Percentiles rank a stretch among this genome's conserved stretches.
These are phyloP conservation scores for Prorops nasuta DNA, from an alignment of 1,140 invertebrate genomes.

Conservation along the genomic window DNA sequence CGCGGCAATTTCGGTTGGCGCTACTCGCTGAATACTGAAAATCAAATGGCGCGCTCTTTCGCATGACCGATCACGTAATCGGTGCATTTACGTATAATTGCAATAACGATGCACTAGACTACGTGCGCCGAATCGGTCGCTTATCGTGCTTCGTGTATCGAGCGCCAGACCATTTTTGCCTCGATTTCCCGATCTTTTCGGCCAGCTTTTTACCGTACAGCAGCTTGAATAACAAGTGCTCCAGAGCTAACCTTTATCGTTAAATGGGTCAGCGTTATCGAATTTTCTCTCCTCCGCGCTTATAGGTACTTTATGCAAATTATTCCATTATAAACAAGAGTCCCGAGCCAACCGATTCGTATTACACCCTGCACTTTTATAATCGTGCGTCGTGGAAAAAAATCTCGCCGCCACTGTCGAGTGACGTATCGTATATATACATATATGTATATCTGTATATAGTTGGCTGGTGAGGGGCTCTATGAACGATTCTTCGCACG, in stretches of 20 bases:
- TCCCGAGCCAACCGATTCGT: too few species aligned
- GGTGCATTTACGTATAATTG: slow-evolving; percentile 30
- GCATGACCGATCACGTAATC: slow-evolving; percentile 26
- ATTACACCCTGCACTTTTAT: too few species aligned
- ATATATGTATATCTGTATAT: too few species aligned
- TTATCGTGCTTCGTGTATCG: neutral
- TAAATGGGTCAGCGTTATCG: too few species aligned
- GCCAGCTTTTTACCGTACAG: neutral
- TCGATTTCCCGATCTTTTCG: neutral
- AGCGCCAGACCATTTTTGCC: neutral
- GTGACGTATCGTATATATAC: too few species aligned
- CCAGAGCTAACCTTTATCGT: too few species aligned
- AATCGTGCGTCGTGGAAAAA: too few species aligned
- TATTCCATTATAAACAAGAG: too few species aligned
- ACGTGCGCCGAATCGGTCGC: slow-evolving; percentile 27
- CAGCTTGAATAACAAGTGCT: neutral
- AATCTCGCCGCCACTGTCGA: too few species aligned
- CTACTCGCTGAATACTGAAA: slow-evolving; percentile 18
- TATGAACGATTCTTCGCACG: neutral
- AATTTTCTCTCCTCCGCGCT: too few species aligned
- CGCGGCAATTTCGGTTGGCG: slow-evolving; percentile 3
- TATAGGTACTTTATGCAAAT: too few species aligned
- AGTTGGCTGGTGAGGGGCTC: neutral
- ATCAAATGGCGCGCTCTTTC: slow-evolving; percentile 7
- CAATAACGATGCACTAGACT: slow-evolving; percentile 26